Evolutionary conservation across 2,888 invertebrate genomes (phyloP), one percentile per base, ranked within the genome.

Genomic region (Papilio elwesi): DNA sequence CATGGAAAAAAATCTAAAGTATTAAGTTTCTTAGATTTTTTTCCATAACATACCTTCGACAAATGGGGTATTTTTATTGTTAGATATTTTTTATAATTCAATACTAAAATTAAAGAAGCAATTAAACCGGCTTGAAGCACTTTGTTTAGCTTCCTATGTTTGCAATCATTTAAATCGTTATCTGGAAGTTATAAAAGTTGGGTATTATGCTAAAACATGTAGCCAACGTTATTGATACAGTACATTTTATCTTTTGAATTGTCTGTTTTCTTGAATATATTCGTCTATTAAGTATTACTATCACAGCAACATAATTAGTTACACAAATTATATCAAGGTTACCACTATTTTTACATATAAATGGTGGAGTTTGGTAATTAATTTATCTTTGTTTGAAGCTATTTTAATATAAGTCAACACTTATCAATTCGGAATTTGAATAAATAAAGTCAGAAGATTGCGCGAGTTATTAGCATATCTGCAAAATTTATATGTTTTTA

Each of bases 321-420:
- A 49, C 26, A 51, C 49, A 51, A 68, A 49, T 68, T 36, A 68
- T 49, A 26, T 59, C 15, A 48, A 8, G 6, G 16, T 13, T 12
- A 62, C 15, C 48, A 7, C 43, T 36, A 15, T 69, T 64, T 63
- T 53, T 10, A 70, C 55, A 49, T 55, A 65, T 66, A 71, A 65
- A 57, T 51, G 38, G 10, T 6, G 13, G 6, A 16, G 15, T 71
- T 57, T 48, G 26, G 16, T 71, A 65, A 57, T 71, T 52, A 52
- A 63, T 63, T 63, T 63, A 69, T 52, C 62, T 62, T 15, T 70
- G 48, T 57, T 71, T 71, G 12, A 65, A 49, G 38, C 13, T 65
- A 38, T 71, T 38, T 66, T 15, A 57, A 71, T 71, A 65, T 65
- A 66, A 65, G 66, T 47, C 16, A 57, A 66, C 65, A 49, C 38